A percentile compares a stretch with the other conserved stretches of the same genome.
Evolutionary conservation across 2,113 vertebrate genomes (phyloP).

Genomic region (Corydoras sp.): DNA sequence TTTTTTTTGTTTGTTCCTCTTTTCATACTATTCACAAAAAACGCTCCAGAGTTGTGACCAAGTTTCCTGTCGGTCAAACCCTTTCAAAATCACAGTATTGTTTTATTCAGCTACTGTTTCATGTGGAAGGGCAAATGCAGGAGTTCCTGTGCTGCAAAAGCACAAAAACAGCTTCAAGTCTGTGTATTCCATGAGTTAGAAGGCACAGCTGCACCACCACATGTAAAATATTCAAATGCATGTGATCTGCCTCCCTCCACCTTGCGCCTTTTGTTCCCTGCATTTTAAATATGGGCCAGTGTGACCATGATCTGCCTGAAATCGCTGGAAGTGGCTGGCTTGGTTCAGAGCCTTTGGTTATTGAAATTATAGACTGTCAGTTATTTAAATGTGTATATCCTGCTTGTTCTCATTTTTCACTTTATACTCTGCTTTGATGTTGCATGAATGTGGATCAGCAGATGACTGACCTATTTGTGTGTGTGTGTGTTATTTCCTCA

Average conservation of each 20-base stretch:
- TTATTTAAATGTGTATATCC: neutral
- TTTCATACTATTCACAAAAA: slow-evolving; percentile 10
- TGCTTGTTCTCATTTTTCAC: neutral
- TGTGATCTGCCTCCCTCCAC: neutral
- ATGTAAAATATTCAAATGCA: slow-evolving; percentile 29
- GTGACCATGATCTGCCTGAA: neutral
- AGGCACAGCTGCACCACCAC: slow-evolving; percentile 14
- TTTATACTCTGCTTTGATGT: neutral
- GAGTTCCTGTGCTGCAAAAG: slow-evolving; percentile 17
- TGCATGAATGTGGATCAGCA: neutral
- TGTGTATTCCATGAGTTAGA: neutral
- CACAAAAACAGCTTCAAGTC: neutral
- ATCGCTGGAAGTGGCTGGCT: neutral
- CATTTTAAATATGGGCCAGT: neutral
- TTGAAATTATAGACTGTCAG: neutral
- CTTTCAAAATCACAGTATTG: slow-evolving; percentile 17
- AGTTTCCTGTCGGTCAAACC: slow-evolving; percentile 21
- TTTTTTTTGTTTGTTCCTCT: slow-evolving; percentile 12
- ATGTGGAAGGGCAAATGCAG: slow-evolving; percentile 14
- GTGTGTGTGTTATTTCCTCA: slow-evolving; percentile 2
- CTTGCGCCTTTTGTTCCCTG: neutral
- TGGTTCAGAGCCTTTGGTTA: neutral
- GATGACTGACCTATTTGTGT: slow-evolving; percentile 7
- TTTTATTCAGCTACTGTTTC: slow-evolving; percentile 21
- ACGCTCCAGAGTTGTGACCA: slow-evolving; percentile 28